Conservation (phyloP, 2,113 vertebrate genomes). For the Etheostoma cragini region DNA sequence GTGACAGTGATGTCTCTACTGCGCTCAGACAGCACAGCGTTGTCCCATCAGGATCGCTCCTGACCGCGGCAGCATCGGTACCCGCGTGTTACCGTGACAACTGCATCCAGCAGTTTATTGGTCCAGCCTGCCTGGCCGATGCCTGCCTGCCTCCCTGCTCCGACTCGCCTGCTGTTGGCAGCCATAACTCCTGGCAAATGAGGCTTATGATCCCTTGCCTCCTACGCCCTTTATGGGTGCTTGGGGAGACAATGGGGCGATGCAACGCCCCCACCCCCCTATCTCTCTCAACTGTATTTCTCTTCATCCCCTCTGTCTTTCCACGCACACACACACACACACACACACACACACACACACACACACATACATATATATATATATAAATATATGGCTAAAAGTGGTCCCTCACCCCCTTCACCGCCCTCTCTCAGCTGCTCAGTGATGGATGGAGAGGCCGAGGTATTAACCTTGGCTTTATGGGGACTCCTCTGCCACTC, state of each 20-base stretch:
- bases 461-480: conserved; percentile 86
- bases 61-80: conserved; percentile 36
- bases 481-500: conserved; percentile 77
- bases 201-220: conserved; percentile 78
- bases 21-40: conserved; percentile 52
- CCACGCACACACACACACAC: conserved; percentile 32
- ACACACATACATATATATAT: conserved; percentile 1
- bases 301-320: conserved; percentile 37
- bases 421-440: conserved; percentile 58
- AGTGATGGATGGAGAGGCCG: conserved; percentile 78
- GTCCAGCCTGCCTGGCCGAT: conserved; percentile 2
- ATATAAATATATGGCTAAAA: conserved; percentile 67
- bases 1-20: conserved; percentile 71
- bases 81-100: conserved; percentile 62
- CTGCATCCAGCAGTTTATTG: conserved; percentile 51
- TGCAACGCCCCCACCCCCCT: conserved; percentile 35
- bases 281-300: conserved; percentile 68
- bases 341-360: too few species aligned
- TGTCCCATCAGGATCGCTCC: conserved; percentile 29
- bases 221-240: conserved; percentile 85
- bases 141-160: conserved; percentile 18
- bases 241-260: conserved; percentile 85
- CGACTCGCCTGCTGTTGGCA: conserved; percentile 47
- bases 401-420: conserved; percentile 61
- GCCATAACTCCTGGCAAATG: conserved; percentile 79